A percentile compares a stretch with the other conserved stretches of the same genome.
These are phyloP conservation scores for Anolis carolinensis DNA, from an alignment of 2,113 vertebrate species.

Conservation along the genomic window DNA sequence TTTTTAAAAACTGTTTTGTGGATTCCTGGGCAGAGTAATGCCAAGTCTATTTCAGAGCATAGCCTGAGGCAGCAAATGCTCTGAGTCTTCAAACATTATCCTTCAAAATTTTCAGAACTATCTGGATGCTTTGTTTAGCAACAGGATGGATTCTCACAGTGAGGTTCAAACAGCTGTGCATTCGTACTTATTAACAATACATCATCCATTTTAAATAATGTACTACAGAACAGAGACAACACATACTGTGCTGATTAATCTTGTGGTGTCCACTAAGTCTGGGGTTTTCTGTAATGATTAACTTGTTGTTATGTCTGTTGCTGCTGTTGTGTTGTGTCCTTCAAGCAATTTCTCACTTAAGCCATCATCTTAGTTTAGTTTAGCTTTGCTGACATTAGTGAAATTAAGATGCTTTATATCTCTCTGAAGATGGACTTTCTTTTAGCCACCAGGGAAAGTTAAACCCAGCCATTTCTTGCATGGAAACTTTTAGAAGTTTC, in stretches of 20 bases:
- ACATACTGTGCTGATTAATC: neutral
- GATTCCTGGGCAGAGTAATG: conserved; percentile 63
- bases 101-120: conserved; percentile 67
- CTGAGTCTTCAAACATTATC: conserved; percentile 65
- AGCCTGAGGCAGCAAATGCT: conserved; percentile 75
- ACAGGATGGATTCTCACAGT: conserved; percentile 13
- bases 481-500: no score
- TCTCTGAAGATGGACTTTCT: neutral
- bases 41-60: conserved; percentile 60
- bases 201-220: conserved; percentile 49
- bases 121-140: conserved; percentile 46
- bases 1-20: conserved; percentile 62
- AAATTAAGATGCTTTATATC: neutral
- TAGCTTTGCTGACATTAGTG: neutral
- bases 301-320: neutral
- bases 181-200: conserved; percentile 47
- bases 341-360: no score
- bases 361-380: neutral
- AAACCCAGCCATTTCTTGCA: neutral
- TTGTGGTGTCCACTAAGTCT: conserved; percentile 15
- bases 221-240: conserved; percentile 1
- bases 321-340: no score
- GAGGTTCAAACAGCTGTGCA: conserved; percentile 14
- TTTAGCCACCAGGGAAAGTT: neutral
- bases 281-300: neutral